Evolutionary conservation across 1,140 invertebrate species (phyloP).

Genomic region (Drosophila ogumai): DNA sequence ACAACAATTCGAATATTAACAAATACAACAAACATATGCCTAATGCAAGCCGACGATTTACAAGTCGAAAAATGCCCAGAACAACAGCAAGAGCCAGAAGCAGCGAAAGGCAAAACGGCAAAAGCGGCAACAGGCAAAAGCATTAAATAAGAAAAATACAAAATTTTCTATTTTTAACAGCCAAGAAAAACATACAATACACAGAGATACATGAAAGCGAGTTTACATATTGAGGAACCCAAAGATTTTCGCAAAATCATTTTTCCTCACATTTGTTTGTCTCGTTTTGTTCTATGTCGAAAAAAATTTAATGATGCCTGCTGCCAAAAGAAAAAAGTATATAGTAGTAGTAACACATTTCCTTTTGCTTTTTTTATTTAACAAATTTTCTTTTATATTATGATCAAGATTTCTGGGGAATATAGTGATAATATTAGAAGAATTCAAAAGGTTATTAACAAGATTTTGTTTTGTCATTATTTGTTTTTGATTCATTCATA

Average conservation of each 20-base stretch:
- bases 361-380: not conserved
- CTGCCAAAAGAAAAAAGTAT: slow-evolving; percentile 15
- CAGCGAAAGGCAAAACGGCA: slow-evolving; percentile 27
- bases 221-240: slow-evolving; percentile 29
- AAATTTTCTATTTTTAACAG: slow-evolving; percentile 78
- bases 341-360: slow-evolving; percentile 2
- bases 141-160: slow-evolving; percentile 82
- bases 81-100: slow-evolving; percentile 19
- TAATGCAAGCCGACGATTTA: slow-evolving; percentile 84
- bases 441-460: not conserved
- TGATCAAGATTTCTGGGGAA: no score
- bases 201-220: slow-evolving; percentile 35
- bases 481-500: not conserved
- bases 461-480: not conserved
- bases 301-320: slow-evolving; percentile 20
- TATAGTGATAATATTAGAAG: not conserved
- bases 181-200: slow-evolving; percentile 78
- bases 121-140: slow-evolving; percentile 49
- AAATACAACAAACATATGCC: slow-evolving; percentile 72
- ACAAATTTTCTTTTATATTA: not conserved
- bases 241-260: slow-evolving; percentile 80
- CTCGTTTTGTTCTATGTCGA: slow-evolving; percentile 48
- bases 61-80: slow-evolving; percentile 69
- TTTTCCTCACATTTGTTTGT: slow-evolving; percentile 46
- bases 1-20: slow-evolving; percentile 80